phyloP scores from a whole-genome alignment of 2,113 vertebrate genomes.

The Cochlearius cochlearius region DNA sequence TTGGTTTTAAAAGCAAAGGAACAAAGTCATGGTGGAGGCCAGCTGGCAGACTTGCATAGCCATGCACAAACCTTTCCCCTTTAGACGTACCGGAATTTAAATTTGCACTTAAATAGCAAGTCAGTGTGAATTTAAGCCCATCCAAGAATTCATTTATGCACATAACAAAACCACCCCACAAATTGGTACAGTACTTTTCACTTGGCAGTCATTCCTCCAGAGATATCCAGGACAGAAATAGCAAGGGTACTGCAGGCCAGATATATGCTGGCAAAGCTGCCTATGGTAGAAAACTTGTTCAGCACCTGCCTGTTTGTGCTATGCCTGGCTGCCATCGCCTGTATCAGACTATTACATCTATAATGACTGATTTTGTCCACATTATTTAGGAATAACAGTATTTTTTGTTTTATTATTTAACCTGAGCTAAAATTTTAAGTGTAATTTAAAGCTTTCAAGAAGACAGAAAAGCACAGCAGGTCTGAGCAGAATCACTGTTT shows the following conservation, averaged over 20 bases:
- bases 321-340: neutral
- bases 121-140: constrained; percentile 23
- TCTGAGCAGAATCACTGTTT: neutral
- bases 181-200: constrained; percentile 24
- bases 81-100: constrained; percentile 8
- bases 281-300: constrained; percentile 9
- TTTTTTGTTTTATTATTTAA: neutral
- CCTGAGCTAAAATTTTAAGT: neutral
- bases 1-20: neutral
- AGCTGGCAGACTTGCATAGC: constrained; percentile 44
- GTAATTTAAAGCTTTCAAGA: neutral
- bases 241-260: constrained; percentile 35
- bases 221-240: constrained; percentile 57
- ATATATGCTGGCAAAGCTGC: constrained; percentile 19
- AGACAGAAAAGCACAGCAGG: neutral
- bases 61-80: neutral
- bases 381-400: neutral
- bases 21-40: neutral
- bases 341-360: neutral
- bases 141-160: constrained; percentile 56
- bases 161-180: constrained; percentile 18
- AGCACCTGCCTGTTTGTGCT: constrained; percentile 18
- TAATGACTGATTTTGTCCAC: neutral
- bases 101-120: constrained; percentile 46
- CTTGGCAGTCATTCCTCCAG: constrained; percentile 42